Evolutionary conservation across 1,140 invertebrate genomes (phyloP).

Genomic region (Thaumetopoea pityocampa): DNA sequence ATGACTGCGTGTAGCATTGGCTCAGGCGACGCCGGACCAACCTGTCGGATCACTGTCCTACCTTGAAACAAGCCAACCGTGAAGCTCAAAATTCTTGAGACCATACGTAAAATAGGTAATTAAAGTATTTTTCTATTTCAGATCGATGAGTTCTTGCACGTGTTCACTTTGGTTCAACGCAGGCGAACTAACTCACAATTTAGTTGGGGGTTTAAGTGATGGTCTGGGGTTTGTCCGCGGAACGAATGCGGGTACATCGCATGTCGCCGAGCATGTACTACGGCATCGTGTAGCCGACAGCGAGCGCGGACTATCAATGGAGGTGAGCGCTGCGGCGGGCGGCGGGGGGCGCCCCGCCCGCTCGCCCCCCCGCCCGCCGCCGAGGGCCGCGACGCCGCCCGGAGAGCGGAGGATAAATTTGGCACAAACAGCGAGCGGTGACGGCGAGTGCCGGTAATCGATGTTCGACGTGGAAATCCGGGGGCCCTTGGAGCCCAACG

Average conservation of each 20-base stretch:
- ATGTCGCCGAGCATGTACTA: slow-evolving; percentile 36
- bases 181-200: slow-evolving; percentile 43
- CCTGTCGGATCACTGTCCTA: slow-evolving; percentile 59
- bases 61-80: slow-evolving; percentile 48
- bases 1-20: slow-evolving; percentile 17
- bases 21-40: slow-evolving; percentile 22
- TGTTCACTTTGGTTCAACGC: slow-evolving; percentile 22
- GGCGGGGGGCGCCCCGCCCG: slow-evolving; percentile 42
- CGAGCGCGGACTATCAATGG: slow-evolving; percentile 71
- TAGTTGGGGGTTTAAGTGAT: slow-evolving; percentile 35
- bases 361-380: slow-evolving; percentile 33
- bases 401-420: slow-evolving; percentile 68
- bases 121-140: slow-evolving; percentile 35
- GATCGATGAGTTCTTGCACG: slow-evolving; percentile 15
- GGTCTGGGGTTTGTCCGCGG: slow-evolving; percentile 32
- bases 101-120: no score
- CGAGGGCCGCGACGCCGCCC: slow-evolving; percentile 47
- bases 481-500: slow-evolving; percentile 35
- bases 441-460: slow-evolving; percentile 68
- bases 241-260: slow-evolving; percentile 33
- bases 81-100: slow-evolving; percentile 16
- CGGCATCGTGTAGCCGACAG: slow-evolving; percentile 57
- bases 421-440: slow-evolving; percentile 66
- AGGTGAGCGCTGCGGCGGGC: slow-evolving; percentile 24
- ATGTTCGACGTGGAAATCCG: slow-evolving; percentile 67